Evolutionary conservation across 2,888 invertebrate genomes (phyloP).

Genomic region (Orthosia cruda): DNA sequence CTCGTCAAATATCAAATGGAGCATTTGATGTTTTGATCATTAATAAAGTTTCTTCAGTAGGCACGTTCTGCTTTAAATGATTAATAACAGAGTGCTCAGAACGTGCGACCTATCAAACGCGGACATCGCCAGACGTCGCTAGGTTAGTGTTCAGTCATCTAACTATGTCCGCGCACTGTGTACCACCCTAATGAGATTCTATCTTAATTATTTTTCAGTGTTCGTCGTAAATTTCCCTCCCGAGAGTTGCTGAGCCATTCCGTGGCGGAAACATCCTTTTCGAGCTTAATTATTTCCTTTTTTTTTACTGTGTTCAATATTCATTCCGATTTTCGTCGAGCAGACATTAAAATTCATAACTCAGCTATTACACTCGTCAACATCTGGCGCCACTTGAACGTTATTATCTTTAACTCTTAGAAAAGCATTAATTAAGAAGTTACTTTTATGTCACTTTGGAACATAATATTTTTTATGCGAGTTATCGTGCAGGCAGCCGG

Average conservation of each 20-base stretch:
- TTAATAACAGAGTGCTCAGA: constrained; percentile 37
- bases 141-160: constrained; percentile 53
- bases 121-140: constrained; percentile 28
- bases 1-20: constrained; percentile 49
- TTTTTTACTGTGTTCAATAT: constrained; percentile 87
- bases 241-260: constrained; percentile 81
- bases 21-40: constrained; percentile 49
- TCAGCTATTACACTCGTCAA: constrained; percentile 87
- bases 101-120: constrained; percentile 30
- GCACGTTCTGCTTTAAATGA: constrained; percentile 36
- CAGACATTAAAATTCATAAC: constrained; percentile 90
- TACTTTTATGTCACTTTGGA: constrained; percentile 69
- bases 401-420: constrained; percentile 85
- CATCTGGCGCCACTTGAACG: constrained; percentile 87
- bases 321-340: constrained; percentile 86
- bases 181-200: constrained; percentile 82
- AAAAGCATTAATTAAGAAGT: constrained; percentile 84
- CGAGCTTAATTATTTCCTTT: constrained; percentile 86
- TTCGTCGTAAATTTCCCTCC: constrained; percentile 81
- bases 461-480: constrained; percentile 48
- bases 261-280: constrained; percentile 84
- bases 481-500: constrained; percentile 27
- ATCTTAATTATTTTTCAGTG: constrained; percentile 86
- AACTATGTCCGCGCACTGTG: constrained; percentile 62
- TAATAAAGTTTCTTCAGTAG: constrained; percentile 42